These are phyloP conservation scores for Amphibalanus amphitrite DNA, from an alignment of 1,140 invertebrate genomes.

Conservation along the genomic window DNA sequence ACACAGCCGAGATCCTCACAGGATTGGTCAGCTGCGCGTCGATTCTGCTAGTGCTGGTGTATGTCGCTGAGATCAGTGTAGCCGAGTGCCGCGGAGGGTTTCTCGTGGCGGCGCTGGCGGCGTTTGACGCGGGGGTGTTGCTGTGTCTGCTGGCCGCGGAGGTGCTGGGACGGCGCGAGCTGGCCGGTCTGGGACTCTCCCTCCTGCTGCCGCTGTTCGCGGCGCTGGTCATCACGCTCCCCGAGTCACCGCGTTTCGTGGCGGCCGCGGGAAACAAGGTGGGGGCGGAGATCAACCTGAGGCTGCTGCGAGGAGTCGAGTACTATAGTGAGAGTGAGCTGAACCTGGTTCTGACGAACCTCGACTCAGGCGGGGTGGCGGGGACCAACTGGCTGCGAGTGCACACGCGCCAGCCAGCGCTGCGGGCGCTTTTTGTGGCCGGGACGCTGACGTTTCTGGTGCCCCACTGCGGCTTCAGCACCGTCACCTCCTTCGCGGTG, in stretches of 20 bases:
- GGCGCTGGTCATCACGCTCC: background rate
- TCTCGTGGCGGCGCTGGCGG: background rate
- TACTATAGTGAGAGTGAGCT: background rate
- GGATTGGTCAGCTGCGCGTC: background rate
- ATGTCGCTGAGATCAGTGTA: background rate
- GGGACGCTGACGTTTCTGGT: background rate
- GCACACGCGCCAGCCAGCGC: background rate
- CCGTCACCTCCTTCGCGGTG: background rate
- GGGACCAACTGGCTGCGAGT: background rate
- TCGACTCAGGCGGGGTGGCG: background rate
- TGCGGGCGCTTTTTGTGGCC: background rate
- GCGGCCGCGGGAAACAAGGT: background rate
- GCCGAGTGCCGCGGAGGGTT: background rate
- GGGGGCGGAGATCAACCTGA: background rate
- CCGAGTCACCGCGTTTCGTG: slow-evolving; percentile 1
- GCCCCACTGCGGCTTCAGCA: background rate
- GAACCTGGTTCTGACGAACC: background rate
- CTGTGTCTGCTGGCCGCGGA: background rate
- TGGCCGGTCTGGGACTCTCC: background rate
- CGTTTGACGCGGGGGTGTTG: background rate
- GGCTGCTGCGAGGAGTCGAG: background rate
- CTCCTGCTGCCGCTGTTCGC: background rate
- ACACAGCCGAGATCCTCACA: background rate
- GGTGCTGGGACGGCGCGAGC: background rate
- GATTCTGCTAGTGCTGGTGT: background rate